Evolutionary conservation across 2,888 invertebrate species (phyloP), one percentile per base, ranked within the genome.

Genomic region (Melieria omissa): DNA sequence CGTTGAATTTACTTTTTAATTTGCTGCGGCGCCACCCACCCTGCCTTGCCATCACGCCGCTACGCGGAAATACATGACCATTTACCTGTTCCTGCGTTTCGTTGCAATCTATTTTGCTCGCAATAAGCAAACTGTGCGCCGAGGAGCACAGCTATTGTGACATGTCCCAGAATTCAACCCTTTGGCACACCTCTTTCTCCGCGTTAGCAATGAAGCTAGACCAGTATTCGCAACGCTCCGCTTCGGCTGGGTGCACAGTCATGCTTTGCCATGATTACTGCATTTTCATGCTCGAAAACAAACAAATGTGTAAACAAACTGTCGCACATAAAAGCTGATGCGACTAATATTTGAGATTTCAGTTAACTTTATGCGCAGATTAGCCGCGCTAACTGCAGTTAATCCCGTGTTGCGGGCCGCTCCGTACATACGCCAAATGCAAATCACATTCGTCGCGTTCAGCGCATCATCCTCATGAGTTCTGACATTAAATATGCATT

Each of bases 331-430:
- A 29, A 29, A 29, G 29, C 29, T 29, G 29, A 29, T 29, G 65
- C 68, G 63, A n/a, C 75, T 73, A 70, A 52, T 75, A 77, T 77
- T 78, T 76, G 76, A 62, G 55, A 63, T 72, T 70, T 57, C 12
- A 73, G 70, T 75, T 73, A 77, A 81, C 81, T 81, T 80, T 78
- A 79, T 44, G 6, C 75, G 7, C 76, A 67, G 80, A 81, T 84
- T 81, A 81, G 78, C 61, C 77, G 75, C 70, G 79, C 47, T 84
- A 84, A 84, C 79, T 81, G 80, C 65, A 75, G 76, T 78, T 84
- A 83, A 84, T 80, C 84, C 80, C 9, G 75, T 81, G 81, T 77
- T n/a, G 76, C 9, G 7, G n/a, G 55, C 9, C n/a, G 16, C 8
- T 55, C 14, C 55, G 55, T 4, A 12, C 16, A 47, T 16, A 62